Conservation (phyloP, 53 echinoderm and acorn worm species). For the Stichopus horrens region DNA sequence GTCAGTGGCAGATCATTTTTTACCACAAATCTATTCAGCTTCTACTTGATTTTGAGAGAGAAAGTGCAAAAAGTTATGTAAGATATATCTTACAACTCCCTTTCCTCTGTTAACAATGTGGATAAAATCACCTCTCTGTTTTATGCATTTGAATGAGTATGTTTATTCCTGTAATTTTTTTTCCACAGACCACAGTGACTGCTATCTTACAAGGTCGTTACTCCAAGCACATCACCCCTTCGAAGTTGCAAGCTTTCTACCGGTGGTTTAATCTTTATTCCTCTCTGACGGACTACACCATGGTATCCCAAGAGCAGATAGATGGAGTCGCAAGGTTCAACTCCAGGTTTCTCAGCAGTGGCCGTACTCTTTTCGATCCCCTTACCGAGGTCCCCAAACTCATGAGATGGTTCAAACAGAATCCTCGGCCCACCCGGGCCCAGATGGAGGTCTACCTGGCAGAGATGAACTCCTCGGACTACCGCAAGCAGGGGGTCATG, state of each 20-base stretch:
- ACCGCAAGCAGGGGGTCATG: slow-evolving; percentile 75
- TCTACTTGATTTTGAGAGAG: too few species aligned
- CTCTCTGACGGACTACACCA: slow-evolving; percentile 81
- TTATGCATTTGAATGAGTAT: background rate
- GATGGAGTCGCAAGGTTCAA: slow-evolving; percentile 61
- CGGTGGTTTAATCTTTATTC: slow-evolving; percentile 96
- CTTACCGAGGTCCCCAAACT: slow-evolving; percentile 82
- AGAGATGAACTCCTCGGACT: slow-evolving; percentile 86
- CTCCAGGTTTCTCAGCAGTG: slow-evolving; percentile 66
- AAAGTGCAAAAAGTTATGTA: too few species aligned
- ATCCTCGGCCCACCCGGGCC: slow-evolving; percentile 79
- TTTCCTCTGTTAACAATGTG: background rate
- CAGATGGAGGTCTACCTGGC: slow-evolving; percentile 89
- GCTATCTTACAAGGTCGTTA: slow-evolving; percentile 88
- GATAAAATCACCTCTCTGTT: background rate
- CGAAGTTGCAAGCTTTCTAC: slow-evolving; percentile 91
- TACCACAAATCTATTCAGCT: too few species aligned
- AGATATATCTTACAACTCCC: background rate
- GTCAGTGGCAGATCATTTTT: too few species aligned
- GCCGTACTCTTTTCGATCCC: slow-evolving; percentile 87
- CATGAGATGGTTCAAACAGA: slow-evolving; percentile 85
- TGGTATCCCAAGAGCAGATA: slow-evolving; percentile 71
- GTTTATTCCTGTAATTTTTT: background rate
- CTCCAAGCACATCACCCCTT: slow-evolving; percentile 71
- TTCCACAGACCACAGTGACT: slow-evolving; percentile 66